Base-by-base conservation (phyloP, 2,888 invertebrate genomes). In the Pseudolycoriella hygida region DNA sequence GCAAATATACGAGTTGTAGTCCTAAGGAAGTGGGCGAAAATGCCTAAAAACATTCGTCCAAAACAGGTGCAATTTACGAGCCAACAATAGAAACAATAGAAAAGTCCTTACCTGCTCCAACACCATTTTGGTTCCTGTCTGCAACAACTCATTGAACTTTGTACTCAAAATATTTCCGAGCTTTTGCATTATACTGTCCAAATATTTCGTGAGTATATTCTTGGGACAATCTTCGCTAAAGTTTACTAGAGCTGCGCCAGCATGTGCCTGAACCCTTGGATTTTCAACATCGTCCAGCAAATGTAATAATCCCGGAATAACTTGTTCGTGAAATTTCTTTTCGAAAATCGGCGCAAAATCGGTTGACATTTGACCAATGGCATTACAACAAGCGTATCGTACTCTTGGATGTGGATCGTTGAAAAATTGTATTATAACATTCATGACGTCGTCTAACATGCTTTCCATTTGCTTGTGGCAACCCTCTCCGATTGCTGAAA, bases 201-300 rank as follows among this genome's bases (percentile, higher is more conserved):
- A 73, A 62, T 98, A 97, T 51, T 79, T 80, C 10, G 82, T 82
- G 50, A 98, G 70, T 54, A 97, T 90, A 54, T 79, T 75, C 64
- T 97, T 96, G 0, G 97, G 94, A 63, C 97, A 97, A 65, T 97
- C 97, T 69, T 98, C 98, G 58, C 93, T 92, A 68, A 99, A 99
- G 69, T 98, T 99, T 2, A 99, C 97, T 51, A 98, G 72, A 42
- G 98, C 98, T 44, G 98, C 97, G 40, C 94, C 86, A 54, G 77
- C 76, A 54, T 80, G 80, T 45, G 80, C 78, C 67, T 80, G 69
- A 49, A 98, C 97, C 53, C 98, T 75, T 1, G 97, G 96, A 66
- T 90, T 88, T 6, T 73, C 77, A 56, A 85, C 80, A 61, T 97
- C 93, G 54, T 90, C 90, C 43, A 98, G 72, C 37, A 94, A 75